Conservation (phyloP, 1,140 invertebrate genomes). For the Anadara kagoshimensis region DNA sequence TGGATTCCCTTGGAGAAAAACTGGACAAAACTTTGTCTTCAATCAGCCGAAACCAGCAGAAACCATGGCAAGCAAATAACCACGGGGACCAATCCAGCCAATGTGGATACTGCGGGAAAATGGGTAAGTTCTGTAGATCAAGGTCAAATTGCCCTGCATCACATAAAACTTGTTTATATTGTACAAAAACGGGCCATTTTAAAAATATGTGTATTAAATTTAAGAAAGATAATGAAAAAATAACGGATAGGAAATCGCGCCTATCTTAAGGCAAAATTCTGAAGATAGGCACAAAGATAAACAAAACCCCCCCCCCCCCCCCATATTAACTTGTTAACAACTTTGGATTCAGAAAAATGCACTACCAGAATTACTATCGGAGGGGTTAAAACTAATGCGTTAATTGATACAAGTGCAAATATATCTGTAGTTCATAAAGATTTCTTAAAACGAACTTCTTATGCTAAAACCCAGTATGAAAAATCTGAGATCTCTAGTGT, state of each 20-base stretch:
- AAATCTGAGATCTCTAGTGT: too few species aligned
- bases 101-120: background rate
- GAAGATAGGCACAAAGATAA: slow-evolving; percentile 31
- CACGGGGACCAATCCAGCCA: too few species aligned
- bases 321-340: slow-evolving; percentile 3
- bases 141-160: too few species aligned
- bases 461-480: background rate
- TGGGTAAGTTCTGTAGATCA: slow-evolving; percentile 6
- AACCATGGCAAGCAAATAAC: background rate
- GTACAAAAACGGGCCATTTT: slow-evolving; percentile 6
- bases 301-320: too few species aligned
- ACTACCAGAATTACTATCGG: background rate
- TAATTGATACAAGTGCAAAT: slow-evolving; percentile 20
- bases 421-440: background rate
- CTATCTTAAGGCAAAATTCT: slow-evolving; percentile 12
- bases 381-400: slow-evolving; percentile 20
- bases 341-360: slow-evolving; percentile 5
- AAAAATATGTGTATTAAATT: slow-evolving; percentile 1
- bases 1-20: background rate
- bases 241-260: too few species aligned
- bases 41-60: background rate
- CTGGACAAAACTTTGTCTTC: slow-evolving; percentile 2
- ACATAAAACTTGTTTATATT: slow-evolving; percentile 15
- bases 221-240: background rate
- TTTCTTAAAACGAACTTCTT: background rate